Evolutionary conservation across 1,140 invertebrate genomes (phyloP), one percentile per base, ranked within the genome.

Genomic region (Tetramorium parvispinum): DNA sequence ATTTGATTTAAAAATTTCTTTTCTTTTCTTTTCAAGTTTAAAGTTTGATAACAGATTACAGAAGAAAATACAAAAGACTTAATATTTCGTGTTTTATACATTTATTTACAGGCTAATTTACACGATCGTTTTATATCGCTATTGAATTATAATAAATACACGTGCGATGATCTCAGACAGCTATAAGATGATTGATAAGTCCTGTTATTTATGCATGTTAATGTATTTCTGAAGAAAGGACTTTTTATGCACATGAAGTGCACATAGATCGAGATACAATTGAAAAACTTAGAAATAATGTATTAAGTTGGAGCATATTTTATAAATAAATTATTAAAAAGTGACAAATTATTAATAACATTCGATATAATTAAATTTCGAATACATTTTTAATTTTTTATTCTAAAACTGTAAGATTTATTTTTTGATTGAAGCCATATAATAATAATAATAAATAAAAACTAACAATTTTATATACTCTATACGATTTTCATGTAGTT

Each of bases 51-150:
- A 51, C 2, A 65, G 18, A 53, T 27, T 40, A 81, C 49, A 27
- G 10, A 55, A 43, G 18, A 71, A 51, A 24, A 55, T 55, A 24
- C 32, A 27, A 16, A 18, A 57, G 21, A 55, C 13, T 5, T 37
- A 27, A 81, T 55, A 8, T 71, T 86, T 90, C 61, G 53, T 79
- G 88, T 89, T 94, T 93, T 94, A 93, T 94, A 95, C 94, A 95
- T 91, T 93, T 95, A 95, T 95, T 95, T 95, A 95, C 94, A 95
- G 76, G 75, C 93, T 95, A 94, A 94, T 95, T 94, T 95, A 95
- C 94, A 95, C 89, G 85, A 91, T 89, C 85, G 49, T 59, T 78
- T 49, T 77, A 65, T 65, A 53, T 24, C 27, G 71, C 21, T 11
- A 83, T 63, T 83, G 49, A 71, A 76, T 85, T 92, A 93, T 85